These are phyloP conservation scores for Eriocheir sinensis DNA, from an alignment of 1,140 invertebrate species.

Conservation along the genomic window DNA sequence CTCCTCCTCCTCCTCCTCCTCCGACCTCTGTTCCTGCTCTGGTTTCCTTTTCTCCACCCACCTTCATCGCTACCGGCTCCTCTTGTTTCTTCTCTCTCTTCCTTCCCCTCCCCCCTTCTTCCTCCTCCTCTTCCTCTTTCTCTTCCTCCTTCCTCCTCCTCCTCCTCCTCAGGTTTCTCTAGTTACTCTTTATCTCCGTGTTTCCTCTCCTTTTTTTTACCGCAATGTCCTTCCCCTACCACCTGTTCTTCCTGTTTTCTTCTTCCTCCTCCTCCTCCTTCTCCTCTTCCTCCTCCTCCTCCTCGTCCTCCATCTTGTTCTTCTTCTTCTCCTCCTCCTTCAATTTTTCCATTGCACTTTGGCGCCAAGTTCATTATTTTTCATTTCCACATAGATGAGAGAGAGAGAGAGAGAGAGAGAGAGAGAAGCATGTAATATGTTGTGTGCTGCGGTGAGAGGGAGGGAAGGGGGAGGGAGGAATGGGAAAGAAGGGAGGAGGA, in stretches of 20 bases:
- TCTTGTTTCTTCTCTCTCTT: background rate
- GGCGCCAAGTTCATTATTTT: background rate
- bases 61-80: conserved; percentile 1
- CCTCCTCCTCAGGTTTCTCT: background rate
- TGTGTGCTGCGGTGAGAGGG: no score
- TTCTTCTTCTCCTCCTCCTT: background rate
- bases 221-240: background rate
- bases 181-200: background rate
- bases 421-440: background rate
- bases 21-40: background rate
- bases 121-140: background rate
- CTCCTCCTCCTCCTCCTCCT: background rate
- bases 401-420: conserved; percentile 4
- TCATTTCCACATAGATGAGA: background rate
- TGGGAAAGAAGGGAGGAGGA: no score
- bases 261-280: background rate
- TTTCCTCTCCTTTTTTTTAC: background rate
- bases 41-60: background rate
- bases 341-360: background rate
- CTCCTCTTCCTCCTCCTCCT: background rate
- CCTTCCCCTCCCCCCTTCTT: background rate
- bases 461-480: background rate
- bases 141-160: background rate
- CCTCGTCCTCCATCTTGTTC: background rate
- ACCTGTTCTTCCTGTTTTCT: background rate